These are phyloP conservation scores for Callitettix versicolor DNA, from an alignment of 1,140 invertebrate species.

Conservation along the genomic window DNA sequence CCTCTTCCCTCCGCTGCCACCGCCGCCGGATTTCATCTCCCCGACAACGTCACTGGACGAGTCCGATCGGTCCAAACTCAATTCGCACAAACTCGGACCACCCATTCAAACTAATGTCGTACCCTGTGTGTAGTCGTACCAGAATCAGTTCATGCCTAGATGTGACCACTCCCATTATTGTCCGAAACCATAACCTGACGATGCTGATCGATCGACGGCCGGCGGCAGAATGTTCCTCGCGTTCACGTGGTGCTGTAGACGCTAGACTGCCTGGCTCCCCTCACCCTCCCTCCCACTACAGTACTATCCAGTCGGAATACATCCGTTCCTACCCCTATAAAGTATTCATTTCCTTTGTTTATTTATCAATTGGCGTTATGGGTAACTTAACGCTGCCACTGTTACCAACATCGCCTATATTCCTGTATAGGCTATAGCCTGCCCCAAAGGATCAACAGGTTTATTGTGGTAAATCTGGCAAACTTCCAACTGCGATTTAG, in stretches of 20 bases:
- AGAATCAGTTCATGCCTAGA: neutral
- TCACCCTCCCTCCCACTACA: constrained; percentile 3
- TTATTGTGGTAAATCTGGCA: too few relatives aligned
- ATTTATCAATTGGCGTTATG: neutral
- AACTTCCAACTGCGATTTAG: too few relatives aligned
- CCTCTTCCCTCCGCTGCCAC: neutral
- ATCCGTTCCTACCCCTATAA: neutral
- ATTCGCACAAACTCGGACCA: constrained; percentile 10
- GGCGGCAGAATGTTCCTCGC: neutral
- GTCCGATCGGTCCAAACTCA: constrained; percentile 9
- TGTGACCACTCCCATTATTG: constrained; percentile 1
- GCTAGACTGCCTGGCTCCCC: constrained; percentile 3
- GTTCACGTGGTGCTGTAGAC: neutral
- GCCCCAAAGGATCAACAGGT: too few relatives aligned
- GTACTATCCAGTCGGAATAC: neutral
- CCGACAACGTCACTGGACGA: constrained; percentile 4
- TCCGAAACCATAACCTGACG: neutral
- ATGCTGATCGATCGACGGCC: neutral
- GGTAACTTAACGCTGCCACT: too few relatives aligned
- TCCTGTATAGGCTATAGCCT: too few relatives aligned
- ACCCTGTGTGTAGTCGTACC: too few relatives aligned
- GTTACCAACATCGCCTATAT: too few relatives aligned
- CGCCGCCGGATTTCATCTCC: constrained; percentile 4
- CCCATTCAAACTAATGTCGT: constrained; percentile 2
- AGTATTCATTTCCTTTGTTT: neutral